These are phyloP conservation scores for Teleogryllus occipitalis DNA, from an alignment of 1,140 invertebrate genomes.

Conservation along the genomic window DNA sequence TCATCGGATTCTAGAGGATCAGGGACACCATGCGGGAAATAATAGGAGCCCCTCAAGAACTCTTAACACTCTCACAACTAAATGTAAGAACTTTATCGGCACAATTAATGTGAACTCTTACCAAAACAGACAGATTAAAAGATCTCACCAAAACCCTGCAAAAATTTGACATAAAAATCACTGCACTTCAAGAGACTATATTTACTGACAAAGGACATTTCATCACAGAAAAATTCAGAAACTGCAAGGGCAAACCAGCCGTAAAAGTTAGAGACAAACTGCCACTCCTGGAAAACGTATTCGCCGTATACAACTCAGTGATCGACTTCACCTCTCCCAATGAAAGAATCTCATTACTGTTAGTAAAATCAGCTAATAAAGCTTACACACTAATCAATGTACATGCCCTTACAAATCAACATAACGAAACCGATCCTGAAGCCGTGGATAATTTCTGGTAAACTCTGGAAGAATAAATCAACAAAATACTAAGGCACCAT, in stretches of 20 bases:
- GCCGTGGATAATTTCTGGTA: slow-evolving; percentile 21
- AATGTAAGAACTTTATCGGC: too few species aligned
- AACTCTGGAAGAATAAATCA: slow-evolving; percentile 20
- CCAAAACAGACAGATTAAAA: too few species aligned
- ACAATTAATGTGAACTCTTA: too few species aligned
- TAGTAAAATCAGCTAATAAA: slow-evolving; percentile 21
- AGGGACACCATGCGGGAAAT: too few species aligned
- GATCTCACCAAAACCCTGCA: too few species aligned
- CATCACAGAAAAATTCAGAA: slow-evolving; percentile 17
- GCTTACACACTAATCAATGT: slow-evolving; percentile 22
- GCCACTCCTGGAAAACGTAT: slow-evolving; percentile 20
- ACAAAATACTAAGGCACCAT: slow-evolving; percentile 20
- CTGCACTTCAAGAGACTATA: slow-evolving; percentile 9
- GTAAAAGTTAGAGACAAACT: slow-evolving; percentile 16
- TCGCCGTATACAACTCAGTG: slow-evolving; percentile 17
- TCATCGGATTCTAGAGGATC: too few species aligned
- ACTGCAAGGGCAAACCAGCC: too few species aligned
- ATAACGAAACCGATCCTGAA: slow-evolving; percentile 21
- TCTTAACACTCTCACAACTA: too few species aligned
- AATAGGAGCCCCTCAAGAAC: too few species aligned
- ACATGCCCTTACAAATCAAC: slow-evolving; percentile 20
- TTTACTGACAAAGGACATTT: slow-evolving; percentile 19
- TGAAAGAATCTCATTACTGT: slow-evolving; percentile 19
- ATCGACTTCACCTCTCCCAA: slow-evolving; percentile 20
- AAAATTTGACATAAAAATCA: too few species aligned